Evolutionary conservation across 2,113 vertebrate genomes (phyloP), one percentile per base, ranked within the genome.

Genomic region (Clarias batrachus): DNA sequence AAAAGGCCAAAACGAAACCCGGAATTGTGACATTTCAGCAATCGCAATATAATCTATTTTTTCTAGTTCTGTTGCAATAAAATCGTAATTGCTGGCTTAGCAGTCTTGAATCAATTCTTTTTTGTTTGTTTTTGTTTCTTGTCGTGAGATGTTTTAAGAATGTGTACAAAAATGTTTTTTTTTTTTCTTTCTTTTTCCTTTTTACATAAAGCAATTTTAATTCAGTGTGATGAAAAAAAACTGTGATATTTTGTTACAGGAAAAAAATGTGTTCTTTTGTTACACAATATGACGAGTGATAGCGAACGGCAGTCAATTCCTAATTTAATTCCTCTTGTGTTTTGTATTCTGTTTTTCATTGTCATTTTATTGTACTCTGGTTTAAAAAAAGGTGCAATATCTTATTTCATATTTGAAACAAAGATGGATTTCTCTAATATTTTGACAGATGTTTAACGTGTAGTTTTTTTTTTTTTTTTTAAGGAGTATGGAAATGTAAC

Each of bases 31-130:
- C 97, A 96, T 97, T 97, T 97, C 96, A 97, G 93, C 91, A 89
- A 95, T 92, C 91, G 94, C 93, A 95, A 95, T 95, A 95, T 95
- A 94, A 93, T 95, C 92, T 95, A 93, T 94, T 95, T 94, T 95
- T 95, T 96, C 95, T 95, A 95, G 93, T 96, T 97, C 91, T 96
- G 95, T 97, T 95, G 92, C 93, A 95, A 95, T 96, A 96, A 96
- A 96, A 95, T 90, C 88, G 92, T 94, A 91, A 93, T 92, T 91
- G 89, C 90, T 93, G 94, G 97, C 97, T 98, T 98, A 96, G 97
- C 97, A 97, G 97, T 97, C 97, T 98, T 97, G 97, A 97, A 96
- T 96, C 91, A 33, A 82, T 81, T 92, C 92, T 91, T 86, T 21
- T 65, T 84, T 89, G 88, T 92, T 92, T 87, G 19, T n/a, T 56